Evolutionary conservation across 1,140 invertebrate genomes (phyloP).

Genomic region (Holcopasites calliopsidis): DNA sequence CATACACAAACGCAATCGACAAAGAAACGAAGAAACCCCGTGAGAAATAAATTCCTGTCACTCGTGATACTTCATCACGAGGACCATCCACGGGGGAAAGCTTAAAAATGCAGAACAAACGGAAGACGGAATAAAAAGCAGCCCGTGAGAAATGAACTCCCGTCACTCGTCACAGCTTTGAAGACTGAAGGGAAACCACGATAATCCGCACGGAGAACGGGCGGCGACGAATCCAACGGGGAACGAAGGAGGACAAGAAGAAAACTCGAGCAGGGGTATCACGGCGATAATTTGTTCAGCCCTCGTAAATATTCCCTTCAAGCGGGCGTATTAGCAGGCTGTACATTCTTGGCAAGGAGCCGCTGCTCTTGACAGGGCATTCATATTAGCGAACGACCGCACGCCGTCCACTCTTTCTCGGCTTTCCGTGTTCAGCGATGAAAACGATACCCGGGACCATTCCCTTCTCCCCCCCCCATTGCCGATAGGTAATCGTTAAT

Average conservation of each 20-base stretch:
- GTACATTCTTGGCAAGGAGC: conserved; percentile 76
- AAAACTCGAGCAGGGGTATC: conserved; percentile 16
- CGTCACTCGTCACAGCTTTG: too few relatives aligned
- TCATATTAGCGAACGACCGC: conserved; percentile 71
- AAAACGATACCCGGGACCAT: conserved; percentile 25
- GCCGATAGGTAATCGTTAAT: conserved; percentile 69
- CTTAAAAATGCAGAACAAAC: too few relatives aligned
- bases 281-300: conserved; percentile 68
- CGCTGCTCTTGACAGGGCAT: conserved; percentile 77
- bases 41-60: too few relatives aligned
- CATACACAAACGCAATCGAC: too few relatives aligned
- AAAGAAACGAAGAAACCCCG: too few relatives aligned
- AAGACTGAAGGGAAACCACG: background rate
- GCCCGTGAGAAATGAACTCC: too few relatives aligned
- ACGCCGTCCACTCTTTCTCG: conserved; percentile 54
- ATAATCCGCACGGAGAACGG: background rate
- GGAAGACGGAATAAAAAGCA: too few relatives aligned
- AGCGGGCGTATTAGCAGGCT: conserved; percentile 71
- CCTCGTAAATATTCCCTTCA: conserved; percentile 76
- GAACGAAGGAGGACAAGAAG: conserved; percentile 22
- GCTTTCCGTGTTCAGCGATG: conserved; percentile 36
- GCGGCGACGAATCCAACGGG: conserved; percentile 34
- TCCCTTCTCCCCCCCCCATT: background rate
- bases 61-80: too few relatives aligned
- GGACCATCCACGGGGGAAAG: too few relatives aligned